These are phyloP conservation scores for Drosophila emarginata DNA, from an alignment of 2,888 invertebrate species.

Conservation along the genomic window DNA sequence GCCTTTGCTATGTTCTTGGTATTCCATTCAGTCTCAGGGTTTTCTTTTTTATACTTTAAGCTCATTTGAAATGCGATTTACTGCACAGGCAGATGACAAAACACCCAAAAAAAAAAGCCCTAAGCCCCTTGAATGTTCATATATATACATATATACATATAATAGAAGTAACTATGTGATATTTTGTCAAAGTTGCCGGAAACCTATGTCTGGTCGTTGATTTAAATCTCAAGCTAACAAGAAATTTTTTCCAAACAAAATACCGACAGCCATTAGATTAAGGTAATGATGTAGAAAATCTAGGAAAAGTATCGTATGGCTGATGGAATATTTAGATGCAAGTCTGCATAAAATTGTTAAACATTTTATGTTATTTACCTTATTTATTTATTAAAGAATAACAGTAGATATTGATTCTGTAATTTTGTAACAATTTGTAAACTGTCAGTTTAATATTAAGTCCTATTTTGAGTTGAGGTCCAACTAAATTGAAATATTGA, in stretches of 20 bases:
- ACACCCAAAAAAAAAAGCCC: neutral
- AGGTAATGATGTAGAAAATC: too few relatives aligned
- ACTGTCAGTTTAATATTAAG: too few relatives aligned
- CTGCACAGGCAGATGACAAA: neutral
- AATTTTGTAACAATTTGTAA: too few relatives aligned
- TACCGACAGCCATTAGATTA: too few relatives aligned
- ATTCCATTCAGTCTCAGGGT: too few relatives aligned
- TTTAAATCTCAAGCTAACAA: neutral
- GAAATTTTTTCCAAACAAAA: neutral
- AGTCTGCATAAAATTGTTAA: too few relatives aligned
- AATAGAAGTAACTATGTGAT: neutral
- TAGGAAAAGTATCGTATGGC: too few relatives aligned
- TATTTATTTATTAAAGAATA: too few relatives aligned
- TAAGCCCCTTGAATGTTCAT: conserved; percentile 2
- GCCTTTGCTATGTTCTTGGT: neutral
- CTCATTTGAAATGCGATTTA: conserved; percentile 4
- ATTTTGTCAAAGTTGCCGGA: neutral
- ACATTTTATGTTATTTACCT: too few relatives aligned
- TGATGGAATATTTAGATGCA: too few relatives aligned
- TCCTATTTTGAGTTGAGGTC: neutral
- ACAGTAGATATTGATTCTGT: too few relatives aligned
- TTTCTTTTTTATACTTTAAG: neutral
- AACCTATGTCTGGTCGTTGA: neutral
- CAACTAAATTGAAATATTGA: neutral
- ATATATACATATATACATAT: too few relatives aligned